Conservation (phyloP, 30 jellyfish, hydroid and myxozoan genomes). For the Mastigias papua region DNA sequence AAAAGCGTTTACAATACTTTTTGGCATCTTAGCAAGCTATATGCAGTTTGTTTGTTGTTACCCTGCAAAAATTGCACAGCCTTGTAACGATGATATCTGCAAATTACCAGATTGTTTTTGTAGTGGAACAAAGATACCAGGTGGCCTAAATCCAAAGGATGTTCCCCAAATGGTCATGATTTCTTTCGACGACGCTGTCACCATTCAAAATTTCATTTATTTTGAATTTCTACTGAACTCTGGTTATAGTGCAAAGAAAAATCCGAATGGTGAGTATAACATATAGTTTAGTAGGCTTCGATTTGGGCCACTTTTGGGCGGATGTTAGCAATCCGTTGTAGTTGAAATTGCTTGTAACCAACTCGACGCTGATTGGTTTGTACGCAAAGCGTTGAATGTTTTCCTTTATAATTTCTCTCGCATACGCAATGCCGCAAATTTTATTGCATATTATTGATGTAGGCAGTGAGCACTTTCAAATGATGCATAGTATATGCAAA, state of each 20-base stretch:
- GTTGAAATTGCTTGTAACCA: neutral
- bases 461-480: no score
- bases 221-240: conserved; percentile 50
- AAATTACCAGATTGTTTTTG: no score
- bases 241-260: conserved; percentile 28
- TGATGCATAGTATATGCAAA: no score
- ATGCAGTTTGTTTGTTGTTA: neutral
- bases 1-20: no score
- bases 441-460: no score
- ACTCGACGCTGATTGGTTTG: no score
- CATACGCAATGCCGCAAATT: no score
- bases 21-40: no score
- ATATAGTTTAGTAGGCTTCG: no score
- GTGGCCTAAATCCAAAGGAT: conserved; percentile 60
- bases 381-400: no score
- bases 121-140: conserved; percentile 71
- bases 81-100: conserved; percentile 66
- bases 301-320: neutral
- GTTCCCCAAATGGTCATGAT: conserved; percentile 88
- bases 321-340: no score
- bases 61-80: conserved; percentile 10
- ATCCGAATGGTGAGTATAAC: conserved; percentile 85
- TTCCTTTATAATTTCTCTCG: no score
- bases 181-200: conserved; percentile 85
- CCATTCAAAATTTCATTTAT: conserved; percentile 7